Base-by-base conservation (phyloP, 2,113 vertebrate species). In the Phycodurus eques region DNA sequence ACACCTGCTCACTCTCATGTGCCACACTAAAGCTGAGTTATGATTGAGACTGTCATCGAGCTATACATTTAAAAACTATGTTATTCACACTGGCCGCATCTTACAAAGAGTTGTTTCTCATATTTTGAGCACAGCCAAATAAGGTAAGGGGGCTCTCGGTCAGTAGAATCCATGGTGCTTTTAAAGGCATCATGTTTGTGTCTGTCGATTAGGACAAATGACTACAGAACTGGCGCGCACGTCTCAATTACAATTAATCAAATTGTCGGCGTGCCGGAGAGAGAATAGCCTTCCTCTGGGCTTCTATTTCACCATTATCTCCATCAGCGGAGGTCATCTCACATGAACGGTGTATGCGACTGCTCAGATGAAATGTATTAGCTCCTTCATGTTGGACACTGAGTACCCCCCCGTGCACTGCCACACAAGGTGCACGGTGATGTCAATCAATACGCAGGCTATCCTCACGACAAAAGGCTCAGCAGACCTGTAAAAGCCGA, bases 221-320 rank as follows among this genome's bases (percentile, higher is more conserved):
- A 35, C 59, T 35, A 7, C 7, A 19, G 59, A 33, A 35, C 15
- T 8, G 31, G 14, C 35, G 59, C 31, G 31, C 8, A 15, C 31
- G 15, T 61, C 59, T 61, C 59, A 61, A 61, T 61, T 61, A 61
- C 59, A 35, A 61, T 61, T 35, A 33, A 61, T 61, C 14, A 15
- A 61, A 61, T 61, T 3, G 11, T 35, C 8, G 15, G 14, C 14
- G 59, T 35, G 31, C 14, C 5, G 31, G 27, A 14, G 56, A 59
- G 22, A 31, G 11, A 31, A 57, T n/a, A 59, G 56, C 27, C 56
- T 59, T 31, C n/a, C 22, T 57, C 11, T 12, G n/a, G 56, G 22
- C 14, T 60, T 61, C 14, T 12, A 12, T 61, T 61, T 19, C 59
- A 61, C 31, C 59, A 61, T 35, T 35, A 35, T 31, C 59, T 8